Percentiles rank a stretch among this genome's conserved stretches.
Evolutionary conservation across 2,113 vertebrate genomes (phyloP).

Genomic region (Pangasianodon hypophthalmus): DNA sequence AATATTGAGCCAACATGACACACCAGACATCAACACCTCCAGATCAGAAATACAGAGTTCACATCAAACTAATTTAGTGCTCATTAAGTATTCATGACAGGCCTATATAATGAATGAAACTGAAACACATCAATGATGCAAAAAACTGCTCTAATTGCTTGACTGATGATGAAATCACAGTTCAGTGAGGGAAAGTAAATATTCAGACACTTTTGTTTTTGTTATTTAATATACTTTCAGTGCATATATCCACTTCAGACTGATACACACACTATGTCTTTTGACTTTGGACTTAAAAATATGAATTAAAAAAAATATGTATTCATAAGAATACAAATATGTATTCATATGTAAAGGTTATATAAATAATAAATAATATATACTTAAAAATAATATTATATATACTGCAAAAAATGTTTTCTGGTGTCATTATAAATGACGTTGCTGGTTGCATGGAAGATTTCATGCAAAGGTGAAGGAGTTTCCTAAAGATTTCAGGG

Average conservation of each 20-base stretch:
- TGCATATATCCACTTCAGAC: neutral
- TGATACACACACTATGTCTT: neutral
- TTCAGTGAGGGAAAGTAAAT: neutral
- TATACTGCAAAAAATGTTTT: neutral
- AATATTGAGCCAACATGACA: conserved; percentile 5
- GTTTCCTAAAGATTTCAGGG: neutral
- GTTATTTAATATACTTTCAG: neutral
- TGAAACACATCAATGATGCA: too few relatives aligned
- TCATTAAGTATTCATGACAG: conserved; percentile 6
- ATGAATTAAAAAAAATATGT: neutral
- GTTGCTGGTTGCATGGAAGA: neutral
- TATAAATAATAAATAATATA: neutral
- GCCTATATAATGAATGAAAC: neutral
- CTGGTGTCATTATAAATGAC: neutral
- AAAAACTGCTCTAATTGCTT: neutral
- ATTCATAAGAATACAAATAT: neutral
- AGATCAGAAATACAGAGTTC: conserved; percentile 45
- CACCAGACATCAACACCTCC: conserved; percentile 39
- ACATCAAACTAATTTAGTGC: conserved; percentile 20
- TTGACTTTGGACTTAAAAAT: neutral
- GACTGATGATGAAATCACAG: neutral
- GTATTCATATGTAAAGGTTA: neutral
- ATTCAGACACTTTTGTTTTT: neutral
- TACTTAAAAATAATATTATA: neutral
- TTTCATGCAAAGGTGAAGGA: neutral